Conservation (phyloP, 2,888 invertebrate genomes). For the Drosophila parthenogenetica region DNA sequence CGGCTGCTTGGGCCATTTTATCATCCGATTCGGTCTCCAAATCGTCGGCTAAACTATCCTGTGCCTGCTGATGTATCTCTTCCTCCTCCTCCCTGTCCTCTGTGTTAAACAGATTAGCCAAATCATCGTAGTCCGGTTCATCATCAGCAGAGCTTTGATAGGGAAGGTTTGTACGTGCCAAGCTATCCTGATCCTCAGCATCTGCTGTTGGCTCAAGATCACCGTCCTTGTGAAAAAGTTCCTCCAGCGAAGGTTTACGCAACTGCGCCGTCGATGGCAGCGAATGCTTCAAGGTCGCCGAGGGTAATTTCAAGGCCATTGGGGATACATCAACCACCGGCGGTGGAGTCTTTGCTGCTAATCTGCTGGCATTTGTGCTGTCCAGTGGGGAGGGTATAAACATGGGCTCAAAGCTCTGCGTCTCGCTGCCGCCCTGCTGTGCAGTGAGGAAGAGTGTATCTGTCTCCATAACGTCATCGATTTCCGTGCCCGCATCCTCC, state of each 20-base stretch:
- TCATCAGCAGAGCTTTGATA: conserved; percentile 20
- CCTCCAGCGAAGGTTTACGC: conserved; percentile 84
- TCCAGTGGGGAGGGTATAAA: conserved; percentile 92
- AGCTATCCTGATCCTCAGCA: conserved; percentile 17
- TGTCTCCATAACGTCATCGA: conserved; percentile 84
- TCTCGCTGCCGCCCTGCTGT: conserved; percentile 85
- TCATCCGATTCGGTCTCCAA: conserved; percentile 79
- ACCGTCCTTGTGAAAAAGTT: conserved; percentile 51
- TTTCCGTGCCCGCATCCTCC: conserved; percentile 84
- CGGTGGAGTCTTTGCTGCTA: conserved; percentile 50
- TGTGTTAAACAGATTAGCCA: conserved; percentile 53
- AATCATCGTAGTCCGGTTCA: conserved; percentile 53
- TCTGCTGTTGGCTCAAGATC: conserved; percentile 25
- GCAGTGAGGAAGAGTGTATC: conserved; percentile 84
- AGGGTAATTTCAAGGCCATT: conserved; percentile 61
- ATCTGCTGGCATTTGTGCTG: conserved; percentile 85
- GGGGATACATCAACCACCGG: conserved; percentile 21
- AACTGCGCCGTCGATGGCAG: conserved; percentile 70
- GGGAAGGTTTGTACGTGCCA: conserved; percentile 26
- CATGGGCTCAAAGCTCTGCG: conserved; percentile 91
- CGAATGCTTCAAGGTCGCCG: conserved; percentile 53
- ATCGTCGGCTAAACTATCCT: conserved; percentile 56
- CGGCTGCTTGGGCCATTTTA: conserved; percentile 87
- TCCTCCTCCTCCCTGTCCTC: conserved; percentile 22
- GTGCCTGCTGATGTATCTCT: conserved; percentile 64